phyloP scores from a whole-genome alignment of 2,797 vertebrate genomes.

The Apogon hyalosoma region DNA sequence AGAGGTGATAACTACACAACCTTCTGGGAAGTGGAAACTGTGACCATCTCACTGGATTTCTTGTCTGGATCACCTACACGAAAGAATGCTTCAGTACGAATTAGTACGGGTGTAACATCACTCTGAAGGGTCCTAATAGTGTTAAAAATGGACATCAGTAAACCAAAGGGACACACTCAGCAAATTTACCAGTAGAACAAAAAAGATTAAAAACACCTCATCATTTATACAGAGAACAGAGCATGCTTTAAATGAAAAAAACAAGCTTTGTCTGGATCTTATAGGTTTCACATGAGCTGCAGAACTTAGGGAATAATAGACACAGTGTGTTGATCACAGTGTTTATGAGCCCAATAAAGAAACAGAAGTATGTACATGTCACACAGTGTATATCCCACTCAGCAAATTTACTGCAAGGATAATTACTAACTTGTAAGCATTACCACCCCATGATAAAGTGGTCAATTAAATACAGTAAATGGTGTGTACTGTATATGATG shows the following conservation, averaged over 20 bases:
- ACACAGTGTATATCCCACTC: conserved; percentile 15
- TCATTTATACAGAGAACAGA: no score
- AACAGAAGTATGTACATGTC: conserved; percentile 29
- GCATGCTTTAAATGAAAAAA: background rate
- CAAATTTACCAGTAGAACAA: no score
- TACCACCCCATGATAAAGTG: conserved; percentile 9
- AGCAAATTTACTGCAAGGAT: conserved; percentile 42
- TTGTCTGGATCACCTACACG: no score
- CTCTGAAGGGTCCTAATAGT: no score
- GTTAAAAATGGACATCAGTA: no score
- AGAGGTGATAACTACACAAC: conserved; percentile 18
- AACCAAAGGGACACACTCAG: no score
- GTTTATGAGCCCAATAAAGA: conserved; percentile 38
- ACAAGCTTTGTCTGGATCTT: background rate
- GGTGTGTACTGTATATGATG: background rate
- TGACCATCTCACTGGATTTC: background rate
- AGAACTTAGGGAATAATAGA: conserved; percentile 17
- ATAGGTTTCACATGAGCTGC: conserved; percentile 6
- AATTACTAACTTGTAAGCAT: conserved; percentile 25
- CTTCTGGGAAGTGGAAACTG: background rate
- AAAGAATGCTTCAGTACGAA: no score
- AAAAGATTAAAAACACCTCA: no score
- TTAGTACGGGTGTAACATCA: no score
- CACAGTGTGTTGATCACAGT: conserved; percentile 20
- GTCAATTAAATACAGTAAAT: conserved; percentile 31